A percentile compares a stretch with the other conserved stretches of the same genome.
These are phyloP conservation scores for Knipowitschia caucasica DNA, from an alignment of 2,797 vertebrate genomes.

Conservation along the genomic window DNA sequence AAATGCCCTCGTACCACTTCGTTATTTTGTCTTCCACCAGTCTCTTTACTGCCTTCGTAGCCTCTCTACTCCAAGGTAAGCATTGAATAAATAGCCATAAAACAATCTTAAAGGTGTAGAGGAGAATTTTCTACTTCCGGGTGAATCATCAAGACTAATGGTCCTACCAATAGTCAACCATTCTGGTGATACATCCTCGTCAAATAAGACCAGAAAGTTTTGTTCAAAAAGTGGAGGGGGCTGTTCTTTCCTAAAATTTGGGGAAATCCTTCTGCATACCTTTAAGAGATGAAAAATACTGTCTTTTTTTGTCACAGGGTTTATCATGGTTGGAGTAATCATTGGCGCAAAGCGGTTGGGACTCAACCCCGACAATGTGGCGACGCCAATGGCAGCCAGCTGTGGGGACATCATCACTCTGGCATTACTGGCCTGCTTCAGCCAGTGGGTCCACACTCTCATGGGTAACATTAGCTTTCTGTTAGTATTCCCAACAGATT, in stretches of 20 bases:
- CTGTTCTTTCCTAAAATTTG: no score
- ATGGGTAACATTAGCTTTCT: constrained; percentile 74
- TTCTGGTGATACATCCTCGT: no score
- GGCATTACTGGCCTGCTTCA: constrained; percentile 86
- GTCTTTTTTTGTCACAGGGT: constrained; percentile 65
- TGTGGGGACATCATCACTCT: constrained; percentile 94
- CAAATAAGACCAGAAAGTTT: no score
- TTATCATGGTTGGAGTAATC: constrained; percentile 93
- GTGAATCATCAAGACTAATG: no score
- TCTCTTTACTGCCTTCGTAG: constrained; percentile 86
- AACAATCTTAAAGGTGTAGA: not conserved
- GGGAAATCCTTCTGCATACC: no score
- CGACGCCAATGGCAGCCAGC: constrained; percentile 92
- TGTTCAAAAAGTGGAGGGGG: no score
- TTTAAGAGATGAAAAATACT: not conserved
- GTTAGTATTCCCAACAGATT: not conserved
- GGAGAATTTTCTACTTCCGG: no score
- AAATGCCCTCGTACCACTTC: constrained; percentile 80
- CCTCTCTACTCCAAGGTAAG: constrained; percentile 89
- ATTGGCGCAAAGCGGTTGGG: constrained; percentile 88
- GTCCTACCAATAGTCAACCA: no score
- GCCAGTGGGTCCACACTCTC: constrained; percentile 84
- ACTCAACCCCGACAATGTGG: constrained; percentile 94
- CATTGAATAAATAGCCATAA: not conserved
- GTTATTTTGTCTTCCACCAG: constrained; percentile 87